phyloP scores from a whole-genome alignment of 53 echinoderm and acorn worm species.

The Holothuria scabra region DNA sequence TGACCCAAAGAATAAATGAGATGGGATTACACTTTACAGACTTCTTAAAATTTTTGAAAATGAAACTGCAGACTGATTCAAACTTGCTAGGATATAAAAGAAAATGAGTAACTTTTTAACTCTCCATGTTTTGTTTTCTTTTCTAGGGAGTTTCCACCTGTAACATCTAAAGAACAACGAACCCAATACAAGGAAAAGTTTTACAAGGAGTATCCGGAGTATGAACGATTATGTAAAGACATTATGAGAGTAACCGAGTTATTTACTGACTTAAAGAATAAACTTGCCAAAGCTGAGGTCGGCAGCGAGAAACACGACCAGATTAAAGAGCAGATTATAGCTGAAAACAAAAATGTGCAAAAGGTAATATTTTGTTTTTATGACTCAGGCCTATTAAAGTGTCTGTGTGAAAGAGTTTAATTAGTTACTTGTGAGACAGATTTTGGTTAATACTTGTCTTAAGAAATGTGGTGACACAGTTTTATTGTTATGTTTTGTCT shows the following conservation, averaged over 20 bases:
- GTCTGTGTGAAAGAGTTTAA: too few species aligned
- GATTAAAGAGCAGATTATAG: slow-evolving; percentile 70
- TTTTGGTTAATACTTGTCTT: too few species aligned
- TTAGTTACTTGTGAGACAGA: too few species aligned
- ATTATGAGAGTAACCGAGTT: slow-evolving; percentile 61
- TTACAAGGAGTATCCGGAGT: slow-evolving; percentile 77
- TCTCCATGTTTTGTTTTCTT: neutral
- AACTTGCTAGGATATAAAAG: too few species aligned
- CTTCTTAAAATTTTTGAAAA: too few species aligned
- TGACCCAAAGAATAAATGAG: too few species aligned
- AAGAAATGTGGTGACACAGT: too few species aligned
- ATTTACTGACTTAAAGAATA: slow-evolving; percentile 67
- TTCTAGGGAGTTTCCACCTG: slow-evolving; percentile 76
- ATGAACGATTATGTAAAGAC: slow-evolving; percentile 67
- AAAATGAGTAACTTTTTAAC: too few species aligned
- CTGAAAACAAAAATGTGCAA: slow-evolving; percentile 80
- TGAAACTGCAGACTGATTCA: too few species aligned
- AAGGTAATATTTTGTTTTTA: slow-evolving; percentile 48
- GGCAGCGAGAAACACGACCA: slow-evolving; percentile 65
- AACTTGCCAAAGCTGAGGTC: slow-evolving; percentile 60
- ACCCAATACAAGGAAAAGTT: slow-evolving; percentile 81
- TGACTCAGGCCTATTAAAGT: too few species aligned
- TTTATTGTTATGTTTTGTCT: too few species aligned
- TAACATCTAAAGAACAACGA: slow-evolving; percentile 78
- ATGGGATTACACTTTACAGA: too few species aligned